Evolutionary conservation across 1,140 invertebrate genomes (phyloP).

Genomic region (Trinorchestia longiramus): DNA sequence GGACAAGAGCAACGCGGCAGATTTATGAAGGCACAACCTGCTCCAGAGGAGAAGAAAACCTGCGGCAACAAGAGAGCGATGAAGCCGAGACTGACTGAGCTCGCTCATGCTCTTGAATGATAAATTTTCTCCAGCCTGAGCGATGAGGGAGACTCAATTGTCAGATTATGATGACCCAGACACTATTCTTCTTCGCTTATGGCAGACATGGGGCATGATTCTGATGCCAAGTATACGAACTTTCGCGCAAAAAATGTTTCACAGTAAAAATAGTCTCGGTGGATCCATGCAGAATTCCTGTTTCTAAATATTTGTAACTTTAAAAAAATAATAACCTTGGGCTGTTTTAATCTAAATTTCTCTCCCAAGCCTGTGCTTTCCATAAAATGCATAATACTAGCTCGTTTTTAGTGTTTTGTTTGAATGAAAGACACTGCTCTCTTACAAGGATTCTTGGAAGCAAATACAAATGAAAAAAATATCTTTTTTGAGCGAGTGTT

Average conservation of each 20-base stretch:
- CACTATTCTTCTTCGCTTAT: neutral
- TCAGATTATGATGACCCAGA: neutral
- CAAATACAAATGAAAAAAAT: no score
- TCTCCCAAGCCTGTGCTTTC: no score
- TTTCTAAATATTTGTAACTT: no score
- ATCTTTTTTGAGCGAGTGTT: no score
- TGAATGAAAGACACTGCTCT: no score
- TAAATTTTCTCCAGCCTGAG: neutral
- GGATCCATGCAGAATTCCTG: no score
- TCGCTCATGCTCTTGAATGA: neutral
- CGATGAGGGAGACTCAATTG: neutral
- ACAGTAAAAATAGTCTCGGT: no score
- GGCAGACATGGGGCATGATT: neutral
- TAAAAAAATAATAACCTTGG: no score
- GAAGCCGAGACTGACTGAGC: neutral
- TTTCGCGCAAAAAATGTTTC: neutral
- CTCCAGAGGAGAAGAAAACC: neutral
- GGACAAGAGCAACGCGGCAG: constrained; percentile 7
- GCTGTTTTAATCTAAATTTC: no score
- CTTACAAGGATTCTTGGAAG: no score
- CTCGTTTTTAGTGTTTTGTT: no score
- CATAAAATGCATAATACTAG: no score
- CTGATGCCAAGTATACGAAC: neutral
- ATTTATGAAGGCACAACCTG: constrained; percentile 39
- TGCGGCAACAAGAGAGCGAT: neutral